Base-by-base conservation (phyloP, 2,113 vertebrate species). In the Ameiurus melas region DNA sequence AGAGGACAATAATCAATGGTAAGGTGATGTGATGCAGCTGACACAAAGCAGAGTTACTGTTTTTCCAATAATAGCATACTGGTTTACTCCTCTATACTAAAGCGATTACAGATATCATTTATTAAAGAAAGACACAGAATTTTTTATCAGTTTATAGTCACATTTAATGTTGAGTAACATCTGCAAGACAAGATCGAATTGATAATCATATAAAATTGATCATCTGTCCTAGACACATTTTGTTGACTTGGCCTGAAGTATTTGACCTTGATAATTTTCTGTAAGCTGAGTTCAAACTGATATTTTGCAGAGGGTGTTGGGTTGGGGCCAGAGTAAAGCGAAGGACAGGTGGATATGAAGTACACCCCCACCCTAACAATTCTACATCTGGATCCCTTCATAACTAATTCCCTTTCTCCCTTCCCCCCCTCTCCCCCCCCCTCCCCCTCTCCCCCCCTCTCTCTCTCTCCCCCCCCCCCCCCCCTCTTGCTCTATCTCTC, bases 381-480 rank as follows among this genome's bases (percentile, higher is more conserved):
- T 84, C 77, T 86, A 90, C 89, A 91, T 91, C 89, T 91, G 91
- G 90, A 89, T 83, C 80, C 73, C 68, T 64, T 89, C 73, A 57
- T 81, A 83, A 77, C 75, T 27, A 13, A 70, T 70, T 62, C 58
- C 85, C 86, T n/a, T n/a, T n/a, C 84, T 79, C 90, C 70, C 82
- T 81, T 57, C 85, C 78, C 70, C 66, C 7, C 0, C 43, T 47
- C 43, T 88, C 60, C 78, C 82, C 70, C 66, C 39, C 51, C 85
- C 66, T 71, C 30, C 20, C 27, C 7, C 33, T 78, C 66, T 86
- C 60, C 77, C 77, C 60, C 47, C 39, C 36, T 14, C 53, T 55
- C 43, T 86, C 78, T 58, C 66, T 88, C 66, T 82, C 77, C 53
- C 66, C 30, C 51, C 78, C 53, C 66, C 87, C 66, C 77, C 77